These are phyloP conservation scores for Pithecia hirsuta DNA, from an alignment of 2,797 vertebrate genomes.

Conservation along the genomic window DNA sequence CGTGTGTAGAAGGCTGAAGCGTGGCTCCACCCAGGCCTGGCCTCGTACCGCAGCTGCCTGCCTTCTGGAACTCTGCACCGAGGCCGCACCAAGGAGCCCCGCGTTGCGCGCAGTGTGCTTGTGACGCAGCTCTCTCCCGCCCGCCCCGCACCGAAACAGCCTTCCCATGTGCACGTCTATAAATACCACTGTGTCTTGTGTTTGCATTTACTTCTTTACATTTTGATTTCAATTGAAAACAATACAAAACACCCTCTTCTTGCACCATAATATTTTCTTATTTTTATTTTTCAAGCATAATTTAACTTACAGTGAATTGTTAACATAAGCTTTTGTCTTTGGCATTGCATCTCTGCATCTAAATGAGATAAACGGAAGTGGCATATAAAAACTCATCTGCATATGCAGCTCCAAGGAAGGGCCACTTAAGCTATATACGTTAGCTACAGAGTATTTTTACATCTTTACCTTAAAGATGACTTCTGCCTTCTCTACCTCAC, in stretches of 20 bases:
- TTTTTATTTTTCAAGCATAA: neutral
- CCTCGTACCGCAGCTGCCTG: neutral
- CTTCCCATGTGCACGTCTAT: accelerated
- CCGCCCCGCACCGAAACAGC: no score
- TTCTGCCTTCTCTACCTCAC: neutral
- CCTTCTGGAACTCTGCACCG: neutral
- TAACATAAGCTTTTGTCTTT: neutral
- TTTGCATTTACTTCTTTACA: neutral
- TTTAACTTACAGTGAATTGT: neutral
- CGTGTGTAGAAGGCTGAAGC: neutral
- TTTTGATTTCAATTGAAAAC: neutral
- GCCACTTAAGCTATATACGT: accelerated
- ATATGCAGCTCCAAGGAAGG: neutral
- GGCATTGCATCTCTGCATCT: accelerated
- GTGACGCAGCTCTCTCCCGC: neutral
- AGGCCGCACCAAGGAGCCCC: neutral
- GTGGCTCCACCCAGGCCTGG: accelerated
- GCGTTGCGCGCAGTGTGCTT: accelerated
- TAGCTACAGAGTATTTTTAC: neutral
- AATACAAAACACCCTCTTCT: neutral
- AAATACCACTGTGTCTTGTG: accelerated
- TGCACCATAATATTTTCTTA: neutral
- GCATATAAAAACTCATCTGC: accelerated
- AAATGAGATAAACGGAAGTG: neutral
- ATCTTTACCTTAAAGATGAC: neutral